These are phyloP conservation scores for Ptychoptera contaminata DNA, from an alignment of 2,888 invertebrate genomes.

Conservation along the genomic window DNA sequence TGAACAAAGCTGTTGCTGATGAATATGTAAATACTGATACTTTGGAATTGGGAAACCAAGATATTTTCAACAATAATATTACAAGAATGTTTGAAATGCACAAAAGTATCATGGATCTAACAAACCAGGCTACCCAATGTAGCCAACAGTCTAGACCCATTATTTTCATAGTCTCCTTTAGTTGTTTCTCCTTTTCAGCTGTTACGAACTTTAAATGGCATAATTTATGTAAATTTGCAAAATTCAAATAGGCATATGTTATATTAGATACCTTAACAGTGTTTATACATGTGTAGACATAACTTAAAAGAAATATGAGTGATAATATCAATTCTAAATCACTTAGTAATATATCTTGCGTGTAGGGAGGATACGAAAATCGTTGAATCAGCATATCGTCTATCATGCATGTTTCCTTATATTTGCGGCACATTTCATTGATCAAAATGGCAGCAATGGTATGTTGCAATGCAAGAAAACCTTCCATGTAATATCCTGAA, in stretches of 20 bases:
- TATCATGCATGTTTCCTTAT: too few relatives aligned
- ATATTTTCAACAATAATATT: conserved; percentile 41
- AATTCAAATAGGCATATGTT: too few relatives aligned
- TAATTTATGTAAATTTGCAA: too few relatives aligned
- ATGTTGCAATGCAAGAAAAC: too few relatives aligned
- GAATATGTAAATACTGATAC: conserved; percentile 53
- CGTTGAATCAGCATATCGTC: conserved; percentile 24
- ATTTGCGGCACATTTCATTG: too few relatives aligned
- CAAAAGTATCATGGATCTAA: conserved; percentile 55
- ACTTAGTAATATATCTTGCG: conserved; percentile 45
- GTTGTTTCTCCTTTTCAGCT: conserved; percentile 42
- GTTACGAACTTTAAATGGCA: conserved; percentile 27
- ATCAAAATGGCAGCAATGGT: too few relatives aligned
- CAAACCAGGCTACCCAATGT: conserved; percentile 77
- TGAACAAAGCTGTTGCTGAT: conserved; percentile 46
- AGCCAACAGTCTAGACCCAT: conserved; percentile 75
- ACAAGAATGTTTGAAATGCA: conserved; percentile 42
- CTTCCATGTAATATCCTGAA: too few relatives aligned
- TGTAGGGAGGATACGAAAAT: conserved; percentile 52
- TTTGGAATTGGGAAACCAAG: conserved; percentile 33
- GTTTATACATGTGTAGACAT: conserved; percentile 59
- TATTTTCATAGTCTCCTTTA: conserved; percentile 82
- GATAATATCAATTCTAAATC: conserved; percentile 49
- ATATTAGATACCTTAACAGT: conserved; percentile 48
- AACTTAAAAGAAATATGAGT: conserved; percentile 58